Evolutionary conservation across 2,797 vertebrate species (phyloP), one percentile per base, ranked within the genome.

Genomic region (Tauraco hartlaubi): DNA sequence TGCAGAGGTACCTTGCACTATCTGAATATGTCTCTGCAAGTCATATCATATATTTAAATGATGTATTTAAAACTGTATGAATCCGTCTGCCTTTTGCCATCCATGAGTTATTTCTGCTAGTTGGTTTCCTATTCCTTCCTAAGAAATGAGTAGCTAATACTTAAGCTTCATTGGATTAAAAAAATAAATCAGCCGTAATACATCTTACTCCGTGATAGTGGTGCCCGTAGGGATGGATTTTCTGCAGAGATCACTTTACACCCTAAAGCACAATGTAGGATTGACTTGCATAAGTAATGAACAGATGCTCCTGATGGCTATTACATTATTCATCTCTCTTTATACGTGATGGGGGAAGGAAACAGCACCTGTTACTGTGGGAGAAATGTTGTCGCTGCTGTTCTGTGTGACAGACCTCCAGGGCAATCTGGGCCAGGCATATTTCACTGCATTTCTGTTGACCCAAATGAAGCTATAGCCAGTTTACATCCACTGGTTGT

Each of bases 151-250:
- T 56, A 82, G 54, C 29, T 94, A 87, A 93, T 68, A 74, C 77
- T 89, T 96, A 39, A 90, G 28, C 82, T 88, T 92, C 89, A 90
- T 72, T 94, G 78, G 64, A 90, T 92, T 96, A 92, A 83, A 94
- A 88, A 91, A 68, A 83, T 67, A 80, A 92, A 91, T 75, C 72
- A 29, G 22, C 89, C 11, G 0, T 91, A 83, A 74, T 74, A 76
- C 74, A 61, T 91, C 78, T 95, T 85, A 71, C 43, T 96, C 31
- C 0, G 0, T 72, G 89, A 64, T 54, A 82, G 81, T n/a, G 54
- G 84, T 83, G 68, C 78, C 89, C 15, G 0, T 26, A 55, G 81
- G 92, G 96, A 86, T 83, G 92, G 92, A 94, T 96, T 95, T 96
- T 89, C 87, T 83, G 81, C 82, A 91, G 69, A 68, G 87, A 94